phyloP scores from a whole-genome alignment of 2,113 vertebrate species.

The Bolborhynchus lineola region DNA sequence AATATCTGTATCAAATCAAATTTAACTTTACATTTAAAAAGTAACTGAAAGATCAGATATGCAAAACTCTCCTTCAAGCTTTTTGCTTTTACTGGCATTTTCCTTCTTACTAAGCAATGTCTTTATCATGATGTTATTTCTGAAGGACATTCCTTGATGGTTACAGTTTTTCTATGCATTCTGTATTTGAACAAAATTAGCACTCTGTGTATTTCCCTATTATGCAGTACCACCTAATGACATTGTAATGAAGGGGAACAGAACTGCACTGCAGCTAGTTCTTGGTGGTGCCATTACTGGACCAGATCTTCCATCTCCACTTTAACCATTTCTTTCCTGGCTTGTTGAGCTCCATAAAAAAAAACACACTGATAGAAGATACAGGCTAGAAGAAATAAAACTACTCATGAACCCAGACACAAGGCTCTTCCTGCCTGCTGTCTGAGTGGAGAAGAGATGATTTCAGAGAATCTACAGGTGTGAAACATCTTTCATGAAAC shows the following conservation, averaged over 20 bases:
- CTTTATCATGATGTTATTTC: slow-evolving; percentile 37
- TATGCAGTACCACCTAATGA: slow-evolving; percentile 50
- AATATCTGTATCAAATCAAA: not conserved
- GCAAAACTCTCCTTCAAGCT: slow-evolving; percentile 40
- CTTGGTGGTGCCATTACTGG: not conserved
- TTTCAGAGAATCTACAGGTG: not conserved
- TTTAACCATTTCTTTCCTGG: not conserved
- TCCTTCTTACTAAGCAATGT: slow-evolving; percentile 39
- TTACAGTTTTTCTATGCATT: not conserved
- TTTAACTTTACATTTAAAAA: not conserved
- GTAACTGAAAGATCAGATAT: slow-evolving; percentile 36
- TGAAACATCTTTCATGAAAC: not conserved
- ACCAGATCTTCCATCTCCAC: not conserved
- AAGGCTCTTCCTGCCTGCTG: not conserved
- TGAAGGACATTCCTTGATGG: rapidly evolving
- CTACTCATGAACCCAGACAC: not conserved
- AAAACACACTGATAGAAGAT: not conserved
- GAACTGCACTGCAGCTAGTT: not conserved
- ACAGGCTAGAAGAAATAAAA: not conserved
- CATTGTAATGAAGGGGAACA: not conserved
- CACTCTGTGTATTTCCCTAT: not conserved
- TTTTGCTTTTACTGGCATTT: slow-evolving; percentile 47
- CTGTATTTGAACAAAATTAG: not conserved
- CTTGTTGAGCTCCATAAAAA: not conserved
- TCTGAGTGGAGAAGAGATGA: not conserved